Conservation (phyloP, 2,888 invertebrate species). For the Lepas anatifera region DNA sequence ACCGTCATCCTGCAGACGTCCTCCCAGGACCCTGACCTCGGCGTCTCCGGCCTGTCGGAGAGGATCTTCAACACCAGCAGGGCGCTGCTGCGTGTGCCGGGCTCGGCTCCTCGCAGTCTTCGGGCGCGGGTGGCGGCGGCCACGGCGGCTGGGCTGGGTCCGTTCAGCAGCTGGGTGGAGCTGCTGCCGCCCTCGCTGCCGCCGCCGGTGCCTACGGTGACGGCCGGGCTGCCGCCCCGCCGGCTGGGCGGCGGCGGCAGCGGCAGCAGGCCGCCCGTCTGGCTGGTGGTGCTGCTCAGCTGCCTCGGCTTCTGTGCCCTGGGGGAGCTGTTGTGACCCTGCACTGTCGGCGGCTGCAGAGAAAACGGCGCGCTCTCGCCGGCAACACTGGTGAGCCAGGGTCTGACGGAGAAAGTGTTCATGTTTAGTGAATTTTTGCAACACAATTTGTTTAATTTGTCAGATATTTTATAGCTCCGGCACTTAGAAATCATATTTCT, state of each 20-base stretch:
- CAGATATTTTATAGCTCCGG: too few species aligned
- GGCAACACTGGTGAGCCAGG: neutral
- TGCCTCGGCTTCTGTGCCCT: neutral
- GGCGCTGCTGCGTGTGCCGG: neutral
- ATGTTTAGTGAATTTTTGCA: too few species aligned
- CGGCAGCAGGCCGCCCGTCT: neutral
- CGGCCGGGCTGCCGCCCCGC: neutral
- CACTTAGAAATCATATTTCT: too few species aligned
- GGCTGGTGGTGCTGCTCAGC: neutral
- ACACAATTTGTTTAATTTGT: too few species aligned
- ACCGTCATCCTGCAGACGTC: neutral
- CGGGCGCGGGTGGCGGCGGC: neutral
- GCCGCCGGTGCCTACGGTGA: neutral
- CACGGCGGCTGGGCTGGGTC: neutral
- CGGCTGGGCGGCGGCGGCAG: neutral
- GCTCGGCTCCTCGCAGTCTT: neutral
- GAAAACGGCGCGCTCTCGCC: neutral
- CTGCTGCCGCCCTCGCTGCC: neutral
- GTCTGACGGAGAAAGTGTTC: too few species aligned
- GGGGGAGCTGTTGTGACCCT: neutral
- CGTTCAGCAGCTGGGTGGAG: neutral
- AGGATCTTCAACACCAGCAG: neutral
- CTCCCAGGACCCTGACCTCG: neutral
- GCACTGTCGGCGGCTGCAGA: neutral
- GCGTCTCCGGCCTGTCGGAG: neutral